These are phyloP conservation scores for Platichthys flesus DNA, from an alignment of 2,113 vertebrate species.

Conservation along the genomic window DNA sequence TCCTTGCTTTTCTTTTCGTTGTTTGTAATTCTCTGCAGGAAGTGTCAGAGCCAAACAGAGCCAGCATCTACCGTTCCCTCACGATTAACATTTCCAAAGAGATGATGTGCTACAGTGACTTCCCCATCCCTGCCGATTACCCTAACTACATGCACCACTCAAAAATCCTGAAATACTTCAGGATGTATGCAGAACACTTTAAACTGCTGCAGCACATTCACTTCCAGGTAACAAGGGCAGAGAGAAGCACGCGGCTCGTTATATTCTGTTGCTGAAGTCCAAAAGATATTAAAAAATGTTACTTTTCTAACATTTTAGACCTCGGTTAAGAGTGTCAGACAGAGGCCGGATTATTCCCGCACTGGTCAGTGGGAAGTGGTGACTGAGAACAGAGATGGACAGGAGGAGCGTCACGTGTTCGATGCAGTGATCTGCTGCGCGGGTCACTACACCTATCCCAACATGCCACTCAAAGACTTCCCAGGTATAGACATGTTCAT, in stretches of 20 bases:
- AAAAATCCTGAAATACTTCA: conserved; percentile 87
- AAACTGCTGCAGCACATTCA: conserved; percentile 83
- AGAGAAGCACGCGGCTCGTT: neutral
- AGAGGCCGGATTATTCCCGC: conserved; percentile 78
- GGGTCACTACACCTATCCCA: conserved; percentile 83
- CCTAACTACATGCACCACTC: conserved; percentile 92
- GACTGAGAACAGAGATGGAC: conserved; percentile 75
- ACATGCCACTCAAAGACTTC: conserved; percentile 86
- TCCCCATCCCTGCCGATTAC: conserved; percentile 86
- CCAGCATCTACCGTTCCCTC: conserved; percentile 86
- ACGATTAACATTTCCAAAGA: conserved; percentile 93
- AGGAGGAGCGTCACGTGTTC: conserved; percentile 78
- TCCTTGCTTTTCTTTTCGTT: neutral
- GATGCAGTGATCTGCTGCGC: conserved; percentile 91
- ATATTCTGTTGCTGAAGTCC: neutral
- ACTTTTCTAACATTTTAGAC: conserved; percentile 79
- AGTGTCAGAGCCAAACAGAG: conserved; percentile 67
- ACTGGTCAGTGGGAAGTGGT: conserved; percentile 91
- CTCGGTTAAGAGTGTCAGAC: conserved; percentile 81
- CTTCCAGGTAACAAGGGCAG: conserved; percentile 80
- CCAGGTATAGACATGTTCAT: conserved; percentile 80
- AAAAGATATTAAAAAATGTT: neutral
- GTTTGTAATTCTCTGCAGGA: conserved; percentile 54
- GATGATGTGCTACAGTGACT: conserved; percentile 93
- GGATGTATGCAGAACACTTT: conserved; percentile 87